Conservation (phyloP, 2,888 invertebrate genomes). For the Andrena trimmerana region DNA sequence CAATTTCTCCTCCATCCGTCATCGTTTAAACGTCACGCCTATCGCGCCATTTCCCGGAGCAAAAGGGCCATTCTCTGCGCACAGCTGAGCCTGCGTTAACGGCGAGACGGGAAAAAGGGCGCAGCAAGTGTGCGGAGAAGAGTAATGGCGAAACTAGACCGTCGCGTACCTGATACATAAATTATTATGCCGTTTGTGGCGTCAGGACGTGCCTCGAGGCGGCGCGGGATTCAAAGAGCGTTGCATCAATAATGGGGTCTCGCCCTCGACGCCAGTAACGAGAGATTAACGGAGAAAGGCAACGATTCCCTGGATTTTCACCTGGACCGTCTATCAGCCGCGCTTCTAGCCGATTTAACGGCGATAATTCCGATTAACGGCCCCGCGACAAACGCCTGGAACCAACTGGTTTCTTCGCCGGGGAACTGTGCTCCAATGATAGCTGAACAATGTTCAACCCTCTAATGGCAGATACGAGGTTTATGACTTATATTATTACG, state of each 20-base stretch:
- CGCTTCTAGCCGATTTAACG: not conserved
- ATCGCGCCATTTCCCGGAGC: not conserved
- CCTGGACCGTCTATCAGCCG: not conserved
- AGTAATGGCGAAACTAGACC: slow-evolving; percentile 37
- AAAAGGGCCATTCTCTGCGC: not conserved
- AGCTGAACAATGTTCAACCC: not conserved
- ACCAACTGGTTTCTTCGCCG: not conserved
- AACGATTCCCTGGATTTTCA: slow-evolving; percentile 24
- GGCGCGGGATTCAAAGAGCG: slow-evolving; percentile 15
- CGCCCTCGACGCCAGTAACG: slow-evolving; percentile 27
- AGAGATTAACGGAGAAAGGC: slow-evolving; percentile 31
- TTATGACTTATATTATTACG: too few relatives aligned
- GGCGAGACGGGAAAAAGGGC: not conserved
- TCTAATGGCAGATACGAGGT: too few relatives aligned
- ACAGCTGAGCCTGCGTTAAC: not conserved
- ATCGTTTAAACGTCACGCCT: not conserved
- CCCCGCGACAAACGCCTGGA: not conserved
- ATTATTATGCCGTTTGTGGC: slow-evolving; percentile 26
- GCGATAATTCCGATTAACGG: not conserved
- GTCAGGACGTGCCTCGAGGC: slow-evolving; percentile 17
- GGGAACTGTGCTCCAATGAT: not conserved
- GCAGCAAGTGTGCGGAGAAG: not conserved
- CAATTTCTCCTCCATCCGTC: too few relatives aligned
- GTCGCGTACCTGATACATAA: slow-evolving; percentile 43
- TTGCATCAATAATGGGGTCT: slow-evolving; percentile 27